phyloP scores from a whole-genome alignment of 2,113 vertebrate genomes.

The Syrrhaptes paradoxus region DNA sequence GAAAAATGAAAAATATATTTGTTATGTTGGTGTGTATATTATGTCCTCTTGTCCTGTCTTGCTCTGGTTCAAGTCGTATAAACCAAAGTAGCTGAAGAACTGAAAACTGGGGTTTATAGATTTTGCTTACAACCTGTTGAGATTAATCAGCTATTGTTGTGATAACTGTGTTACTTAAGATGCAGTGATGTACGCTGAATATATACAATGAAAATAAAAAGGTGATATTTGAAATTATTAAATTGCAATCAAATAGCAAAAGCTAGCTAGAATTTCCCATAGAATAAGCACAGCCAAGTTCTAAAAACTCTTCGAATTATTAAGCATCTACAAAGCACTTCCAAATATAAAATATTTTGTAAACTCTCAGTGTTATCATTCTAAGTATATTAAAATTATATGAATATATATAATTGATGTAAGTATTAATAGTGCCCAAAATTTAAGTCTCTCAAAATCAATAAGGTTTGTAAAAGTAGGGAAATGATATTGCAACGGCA shows the following conservation, averaged over 20 bases:
- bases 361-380: slow-evolving; percentile 11
- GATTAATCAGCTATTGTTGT: not conserved
- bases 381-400: slow-evolving; percentile 15
- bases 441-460: slow-evolving; percentile 27
- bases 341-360: slow-evolving; percentile 2
- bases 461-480: slow-evolving; percentile 53
- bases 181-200: not conserved
- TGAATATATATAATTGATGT: slow-evolving; percentile 10
- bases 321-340: not conserved
- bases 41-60: slow-evolving; percentile 3
- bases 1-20: not conserved
- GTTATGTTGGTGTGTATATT: not conserved
- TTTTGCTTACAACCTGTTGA: not conserved
- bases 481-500: slow-evolving; percentile 60
- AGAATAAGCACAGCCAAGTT: not conserved
- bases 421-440: not conserved
- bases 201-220: not conserved
- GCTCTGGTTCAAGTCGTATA: not conserved
- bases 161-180: not conserved
- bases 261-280: not conserved
- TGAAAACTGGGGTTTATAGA: not conserved
- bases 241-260: not conserved
- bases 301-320: not conserved
- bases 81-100: not conserved
- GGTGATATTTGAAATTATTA: not conserved